Percentiles rank a stretch among this genome's conserved stretches.
Evolutionary conservation across 2,797 vertebrate species (phyloP).

Genomic region (Parambassis ranga): DNA sequence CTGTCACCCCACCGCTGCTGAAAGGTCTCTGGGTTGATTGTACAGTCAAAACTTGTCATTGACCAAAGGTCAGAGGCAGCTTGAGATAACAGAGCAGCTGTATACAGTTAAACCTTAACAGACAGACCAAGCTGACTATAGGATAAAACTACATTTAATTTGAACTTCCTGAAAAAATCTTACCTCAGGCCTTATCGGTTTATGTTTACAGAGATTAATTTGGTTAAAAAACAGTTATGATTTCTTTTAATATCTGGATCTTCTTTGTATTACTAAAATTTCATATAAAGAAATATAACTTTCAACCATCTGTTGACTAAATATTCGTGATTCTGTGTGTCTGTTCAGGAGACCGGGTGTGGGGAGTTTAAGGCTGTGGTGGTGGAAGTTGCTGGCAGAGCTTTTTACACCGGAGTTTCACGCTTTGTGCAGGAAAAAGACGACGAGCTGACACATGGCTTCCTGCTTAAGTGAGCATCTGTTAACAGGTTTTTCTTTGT

Average conservation of each 20-base stretch:
- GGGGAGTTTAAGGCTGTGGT: conserved; percentile 87
- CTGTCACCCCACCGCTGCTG: background rate
- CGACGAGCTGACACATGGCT: conserved; percentile 85
- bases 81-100: background rate
- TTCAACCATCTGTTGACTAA: no score
- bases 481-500: background rate
- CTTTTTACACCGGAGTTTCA: conserved; percentile 90
- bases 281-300: no score
- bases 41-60: background rate
- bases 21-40: background rate
- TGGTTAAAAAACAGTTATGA: no score
- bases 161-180: no score
- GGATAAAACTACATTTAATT: no score
- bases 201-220: no score
- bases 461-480: conserved; percentile 83
- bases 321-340: conserved; percentile 12
- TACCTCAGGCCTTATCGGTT: no score
- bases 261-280: no score
- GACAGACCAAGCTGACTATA: no score
- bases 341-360: conserved; percentile 83
- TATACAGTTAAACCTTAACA: no score
- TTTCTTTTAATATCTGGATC: no score
- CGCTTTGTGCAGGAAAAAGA: conserved; percentile 85
- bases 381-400: conserved; percentile 91
- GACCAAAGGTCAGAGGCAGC: conserved; percentile 5